Evolutionary conservation across 2,888 invertebrate species (phyloP), one percentile per base, ranked within the genome.

Genomic region (Cenopis cana): DNA sequence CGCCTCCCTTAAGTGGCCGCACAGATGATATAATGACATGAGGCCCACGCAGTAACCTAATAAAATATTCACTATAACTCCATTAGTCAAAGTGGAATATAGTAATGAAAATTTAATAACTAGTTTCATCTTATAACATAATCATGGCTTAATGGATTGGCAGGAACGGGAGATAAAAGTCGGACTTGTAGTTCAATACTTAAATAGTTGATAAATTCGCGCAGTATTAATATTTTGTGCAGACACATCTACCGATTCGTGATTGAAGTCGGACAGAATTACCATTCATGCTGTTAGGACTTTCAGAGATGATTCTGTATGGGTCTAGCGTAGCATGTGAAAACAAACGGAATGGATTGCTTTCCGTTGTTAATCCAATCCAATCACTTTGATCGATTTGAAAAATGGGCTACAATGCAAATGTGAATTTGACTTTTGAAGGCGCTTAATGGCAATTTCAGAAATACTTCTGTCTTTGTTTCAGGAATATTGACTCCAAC

Each of bases 11-110:
- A 57, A 69, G 59, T 69, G 52, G 65, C 29, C 14, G 56, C 10
- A 50, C 38, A 54, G 24, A 54, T 54, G n/a, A 38, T 20, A 64
- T 14, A 11, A 18, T 49, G 50, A 17, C 12, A 55, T 33, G 20
- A 24, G 50, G 24, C 49, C 69, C 29, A 50, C 24, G 36, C 57
- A n/a, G 12, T 67, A 71, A 71, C 71, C 56, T 67, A 61, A 71
- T 71, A 67, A 71, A 71, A 71, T 67, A 71, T 71, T 67, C 66
- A 67, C 66, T 24, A 24, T 56, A 66, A 60, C 54, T 60, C 60
- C 71, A 71, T 71, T 71, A 71, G 61, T 71, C 59, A 17, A 67
- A 67, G 67, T 59, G 71, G 38, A 61, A 67, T 67, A 33, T 50
- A 3, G 52, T 64, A 55, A 71, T 61, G 59, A 36, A 67, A 67